Conservation (phyloP, 1,140 invertebrate genomes). For the Aporrectodea caliginosa region DNA sequence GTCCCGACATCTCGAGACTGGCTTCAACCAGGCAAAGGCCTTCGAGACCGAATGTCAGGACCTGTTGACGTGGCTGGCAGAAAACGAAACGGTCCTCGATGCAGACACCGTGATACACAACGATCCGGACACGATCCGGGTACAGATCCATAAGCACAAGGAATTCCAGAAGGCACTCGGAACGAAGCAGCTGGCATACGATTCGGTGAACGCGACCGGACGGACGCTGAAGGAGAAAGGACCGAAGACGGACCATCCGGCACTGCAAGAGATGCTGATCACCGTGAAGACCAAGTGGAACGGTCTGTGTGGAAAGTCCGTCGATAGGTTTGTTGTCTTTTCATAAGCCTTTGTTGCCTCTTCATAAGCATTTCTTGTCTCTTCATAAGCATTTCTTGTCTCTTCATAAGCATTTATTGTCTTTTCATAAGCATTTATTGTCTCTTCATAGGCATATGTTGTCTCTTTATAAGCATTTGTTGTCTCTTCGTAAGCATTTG, state of each 20-base stretch:
- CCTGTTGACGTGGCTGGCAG: conserved; percentile 75
- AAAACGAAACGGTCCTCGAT: conserved; percentile 77
- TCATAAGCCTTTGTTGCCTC: too few species aligned
- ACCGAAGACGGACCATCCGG: conserved; percentile 68
- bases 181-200: conserved; percentile 83
- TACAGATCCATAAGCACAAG: conserved; percentile 81
- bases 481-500: background rate
- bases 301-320: conserved; percentile 85
- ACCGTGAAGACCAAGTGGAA: conserved; percentile 95
- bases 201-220: conserved; percentile 81
- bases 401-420: background rate
- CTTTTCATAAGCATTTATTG: too few species aligned
- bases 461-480: background rate
- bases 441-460: too few species aligned
- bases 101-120: conserved; percentile 70
- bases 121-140: conserved; percentile 81
- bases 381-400: background rate
- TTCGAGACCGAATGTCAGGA: conserved; percentile 73
- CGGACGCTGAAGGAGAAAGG: conserved; percentile 88
- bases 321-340: conserved; percentile 66
- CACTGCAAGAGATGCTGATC: conserved; percentile 74
- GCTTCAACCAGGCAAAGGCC: conserved; percentile 81
- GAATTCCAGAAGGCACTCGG: conserved; percentile 88
- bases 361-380: background rate
- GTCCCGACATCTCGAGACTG: conserved; percentile 84